These are phyloP conservation scores for Schlechtendalia chinensis DNA, from an alignment of 1,140 invertebrate genomes.

Conservation along the genomic window DNA sequence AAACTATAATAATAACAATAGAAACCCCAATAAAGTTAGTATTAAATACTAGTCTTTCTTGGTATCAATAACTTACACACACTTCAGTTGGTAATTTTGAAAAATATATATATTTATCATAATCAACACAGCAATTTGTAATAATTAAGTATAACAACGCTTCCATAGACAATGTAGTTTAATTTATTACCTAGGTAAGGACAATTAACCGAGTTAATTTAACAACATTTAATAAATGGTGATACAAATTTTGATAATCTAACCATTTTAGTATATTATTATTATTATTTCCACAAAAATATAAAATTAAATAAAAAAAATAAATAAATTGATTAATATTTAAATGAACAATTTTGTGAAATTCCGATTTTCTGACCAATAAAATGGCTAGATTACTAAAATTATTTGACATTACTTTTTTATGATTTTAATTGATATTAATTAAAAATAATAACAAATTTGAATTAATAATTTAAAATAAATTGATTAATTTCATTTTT, in stretches of 20 bases:
- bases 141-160: background rate
- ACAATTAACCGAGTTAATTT: background rate
- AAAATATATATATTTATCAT: background rate
- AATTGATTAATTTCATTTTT: background rate
- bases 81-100: background rate
- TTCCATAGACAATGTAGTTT: background rate
- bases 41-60: background rate
- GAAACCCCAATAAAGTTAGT: background rate
- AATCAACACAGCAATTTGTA: background rate
- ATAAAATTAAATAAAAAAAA: background rate
- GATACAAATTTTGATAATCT: background rate
- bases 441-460: background rate
- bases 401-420: conserved; percentile 9
- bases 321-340: background rate
- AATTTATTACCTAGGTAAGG: background rate
- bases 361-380: background rate
- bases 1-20: background rate
- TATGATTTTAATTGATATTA: background rate
- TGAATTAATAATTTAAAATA: background rate
- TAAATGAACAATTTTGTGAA: background rate
- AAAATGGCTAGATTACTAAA: background rate
- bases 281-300: background rate
- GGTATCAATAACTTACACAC: background rate
- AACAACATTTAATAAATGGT: background rate
- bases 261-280: background rate